These are phyloP conservation scores for Pantherophis vulpinus DNA, from an alignment of 2,797 vertebrate species.

Conservation along the genomic window DNA sequence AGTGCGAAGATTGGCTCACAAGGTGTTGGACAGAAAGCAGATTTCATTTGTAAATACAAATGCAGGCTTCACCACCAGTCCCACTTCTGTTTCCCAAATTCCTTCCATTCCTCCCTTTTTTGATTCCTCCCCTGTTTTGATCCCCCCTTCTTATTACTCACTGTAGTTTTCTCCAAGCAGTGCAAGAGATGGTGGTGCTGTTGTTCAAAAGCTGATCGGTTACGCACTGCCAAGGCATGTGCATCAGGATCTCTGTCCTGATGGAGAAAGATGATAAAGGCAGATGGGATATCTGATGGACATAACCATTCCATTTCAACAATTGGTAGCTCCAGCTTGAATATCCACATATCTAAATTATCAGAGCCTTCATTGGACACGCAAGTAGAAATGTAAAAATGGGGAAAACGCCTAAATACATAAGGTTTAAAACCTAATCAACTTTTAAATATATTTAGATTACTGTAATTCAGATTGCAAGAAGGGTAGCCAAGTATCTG, in stretches of 20 bases:
- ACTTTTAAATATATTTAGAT: background rate
- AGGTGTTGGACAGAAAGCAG: background rate
- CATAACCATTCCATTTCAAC: background rate
- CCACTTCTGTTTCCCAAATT: background rate
- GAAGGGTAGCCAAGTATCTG: background rate
- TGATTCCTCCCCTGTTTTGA: background rate
- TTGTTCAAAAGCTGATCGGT: conserved; percentile 79
- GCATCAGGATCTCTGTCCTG: conserved; percentile 73
- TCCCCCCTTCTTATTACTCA: conserved; percentile 50
- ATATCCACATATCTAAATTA: background rate
- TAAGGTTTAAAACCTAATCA: background rate
- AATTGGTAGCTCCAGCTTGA: background rate
- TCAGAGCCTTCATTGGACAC: background rate
- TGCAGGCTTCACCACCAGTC: background rate
- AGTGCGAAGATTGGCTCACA: background rate
- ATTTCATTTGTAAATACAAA: background rate
- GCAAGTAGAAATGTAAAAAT: background rate
- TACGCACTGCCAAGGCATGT: conserved; percentile 73
- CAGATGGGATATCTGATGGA: background rate
- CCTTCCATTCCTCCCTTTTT: background rate
- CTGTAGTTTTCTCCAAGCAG: conserved; percentile 84
- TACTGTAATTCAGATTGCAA: background rate
- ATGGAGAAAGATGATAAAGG: conserved; percentile 8
- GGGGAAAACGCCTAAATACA: background rate
- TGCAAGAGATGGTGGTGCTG: conserved; percentile 84